Conservation (phyloP, 2,888 invertebrate species). For the Dorcus parallelipipedus region DNA sequence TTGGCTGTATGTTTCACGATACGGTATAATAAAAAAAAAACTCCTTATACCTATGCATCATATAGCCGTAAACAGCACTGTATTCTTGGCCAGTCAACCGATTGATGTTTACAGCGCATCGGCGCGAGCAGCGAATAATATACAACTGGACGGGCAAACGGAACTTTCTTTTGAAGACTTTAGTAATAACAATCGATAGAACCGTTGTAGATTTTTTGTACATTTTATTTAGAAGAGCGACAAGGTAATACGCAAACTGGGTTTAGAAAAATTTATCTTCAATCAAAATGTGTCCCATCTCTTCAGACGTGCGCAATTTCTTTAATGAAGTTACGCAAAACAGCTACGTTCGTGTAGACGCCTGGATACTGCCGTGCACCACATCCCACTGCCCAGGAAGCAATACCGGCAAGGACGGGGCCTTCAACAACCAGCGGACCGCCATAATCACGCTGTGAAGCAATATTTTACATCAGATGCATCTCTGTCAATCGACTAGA, state of each 20-base stretch:
- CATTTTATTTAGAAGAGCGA: neutral
- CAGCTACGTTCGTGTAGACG: conserved; percentile 40
- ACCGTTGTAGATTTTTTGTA: no score
- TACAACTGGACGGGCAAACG: no score
- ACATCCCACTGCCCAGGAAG: conserved; percentile 42
- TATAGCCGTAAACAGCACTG: no score
- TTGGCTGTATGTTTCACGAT: no score
- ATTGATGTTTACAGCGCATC: no score
- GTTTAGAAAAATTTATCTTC: neutral
- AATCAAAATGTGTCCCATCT: no score
- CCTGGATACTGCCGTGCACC: conserved; percentile 36
- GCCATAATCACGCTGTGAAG: conserved; percentile 62
- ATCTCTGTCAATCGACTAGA: conserved; percentile 58
- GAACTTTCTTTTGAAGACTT: no score
- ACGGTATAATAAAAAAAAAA: no score
- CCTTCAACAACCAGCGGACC: conserved; percentile 62
- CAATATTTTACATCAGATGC: conserved; percentile 67
- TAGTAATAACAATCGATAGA: no score
- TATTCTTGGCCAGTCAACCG: no score
- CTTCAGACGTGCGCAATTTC: conserved; percentile 24
- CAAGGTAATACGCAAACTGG: neutral
- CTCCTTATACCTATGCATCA: no score
- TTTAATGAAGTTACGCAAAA: conserved; percentile 34
- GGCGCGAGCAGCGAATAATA: no score
- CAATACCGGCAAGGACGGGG: conserved; percentile 31